A percentile compares a stretch with the other conserved stretches of the same genome.
Conservation (phyloP, 2,113 vertebrate genomes). For the Microtus ochrogaster region DNA sequence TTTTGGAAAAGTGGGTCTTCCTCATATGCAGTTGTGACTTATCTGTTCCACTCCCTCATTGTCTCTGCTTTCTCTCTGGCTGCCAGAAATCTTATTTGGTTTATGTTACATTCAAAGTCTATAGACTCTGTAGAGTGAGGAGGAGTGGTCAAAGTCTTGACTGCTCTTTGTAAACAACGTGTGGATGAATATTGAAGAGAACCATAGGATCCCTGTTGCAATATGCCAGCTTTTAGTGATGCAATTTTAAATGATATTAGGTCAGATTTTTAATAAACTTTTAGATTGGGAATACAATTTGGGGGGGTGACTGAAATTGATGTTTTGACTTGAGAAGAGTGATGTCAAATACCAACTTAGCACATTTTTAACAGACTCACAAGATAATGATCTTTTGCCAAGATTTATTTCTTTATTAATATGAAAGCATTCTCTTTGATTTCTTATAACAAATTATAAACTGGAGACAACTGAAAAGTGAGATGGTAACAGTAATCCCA, state of each 20-base stretch:
- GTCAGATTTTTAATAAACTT: background rate
- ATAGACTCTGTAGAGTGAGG: background rate
- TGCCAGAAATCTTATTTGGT: background rate
- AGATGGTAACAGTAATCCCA: background rate
- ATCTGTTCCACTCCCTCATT: rapidly evolving
- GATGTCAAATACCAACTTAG: background rate
- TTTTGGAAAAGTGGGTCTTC: background rate
- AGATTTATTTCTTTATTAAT: slow-evolving; percentile 25
- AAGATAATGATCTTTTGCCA: background rate
- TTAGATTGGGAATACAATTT: background rate
- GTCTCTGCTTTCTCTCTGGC: background rate
- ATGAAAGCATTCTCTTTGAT: background rate
- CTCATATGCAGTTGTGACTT: background rate
- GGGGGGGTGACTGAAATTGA: background rate
- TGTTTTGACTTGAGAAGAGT: background rate
- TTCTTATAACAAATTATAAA: background rate
- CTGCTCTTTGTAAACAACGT: background rate
- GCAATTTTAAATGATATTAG: background rate
- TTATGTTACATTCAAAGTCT: background rate
- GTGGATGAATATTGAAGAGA: background rate
- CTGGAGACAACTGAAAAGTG: background rate
- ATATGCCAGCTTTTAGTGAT: background rate
- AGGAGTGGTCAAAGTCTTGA: background rate
- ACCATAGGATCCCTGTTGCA: too few relatives aligned
- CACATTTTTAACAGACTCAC: background rate